phyloP scores from a whole-genome alignment of 2,888 invertebrate genomes.

The Tachystola acroxantha region DNA sequence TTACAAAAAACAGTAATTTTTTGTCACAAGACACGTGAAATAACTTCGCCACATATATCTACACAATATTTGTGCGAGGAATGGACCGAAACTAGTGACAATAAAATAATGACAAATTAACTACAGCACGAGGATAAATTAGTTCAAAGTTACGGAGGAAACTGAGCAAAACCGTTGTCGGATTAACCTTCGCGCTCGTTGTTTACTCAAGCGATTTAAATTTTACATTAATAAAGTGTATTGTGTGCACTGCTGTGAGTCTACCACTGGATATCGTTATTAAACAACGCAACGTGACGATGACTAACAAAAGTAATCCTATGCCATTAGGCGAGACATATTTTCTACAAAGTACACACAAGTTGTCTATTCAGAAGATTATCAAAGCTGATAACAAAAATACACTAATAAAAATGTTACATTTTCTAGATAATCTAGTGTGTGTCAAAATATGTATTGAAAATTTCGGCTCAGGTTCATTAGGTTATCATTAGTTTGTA shows the following conservation, averaged over 20 bases:
- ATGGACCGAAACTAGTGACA: background rate
- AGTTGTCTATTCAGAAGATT: no score
- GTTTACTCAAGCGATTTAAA: constrained; percentile 40
- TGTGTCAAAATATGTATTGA: no score
- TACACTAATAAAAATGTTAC: no score
- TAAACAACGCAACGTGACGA: constrained; percentile 17
- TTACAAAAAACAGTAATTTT: no score
- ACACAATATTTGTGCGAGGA: background rate
- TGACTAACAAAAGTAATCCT: constrained; percentile 27
- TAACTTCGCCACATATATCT: background rate
- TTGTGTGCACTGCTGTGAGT: constrained; percentile 30
- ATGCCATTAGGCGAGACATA: background rate
- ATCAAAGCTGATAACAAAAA: no score
- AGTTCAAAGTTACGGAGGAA: constrained; percentile 16
- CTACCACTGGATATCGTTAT: constrained; percentile 15
- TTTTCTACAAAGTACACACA: constrained; percentile 1
- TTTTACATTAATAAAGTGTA: constrained; percentile 22
- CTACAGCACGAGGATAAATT: constrained; percentile 10
- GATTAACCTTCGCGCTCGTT: constrained; percentile 34
- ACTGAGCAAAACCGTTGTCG: constrained; percentile 22
- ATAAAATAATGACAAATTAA: background rate
- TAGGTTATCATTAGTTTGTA: no score
- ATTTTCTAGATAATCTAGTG: no score
- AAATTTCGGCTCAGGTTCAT: no score
- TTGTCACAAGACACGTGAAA: background rate